Percentiles rank a stretch among this genome's conserved stretches.
phyloP scores from a whole-genome alignment of 2,113 vertebrate genomes.

The Pedetes capensis region DNA sequence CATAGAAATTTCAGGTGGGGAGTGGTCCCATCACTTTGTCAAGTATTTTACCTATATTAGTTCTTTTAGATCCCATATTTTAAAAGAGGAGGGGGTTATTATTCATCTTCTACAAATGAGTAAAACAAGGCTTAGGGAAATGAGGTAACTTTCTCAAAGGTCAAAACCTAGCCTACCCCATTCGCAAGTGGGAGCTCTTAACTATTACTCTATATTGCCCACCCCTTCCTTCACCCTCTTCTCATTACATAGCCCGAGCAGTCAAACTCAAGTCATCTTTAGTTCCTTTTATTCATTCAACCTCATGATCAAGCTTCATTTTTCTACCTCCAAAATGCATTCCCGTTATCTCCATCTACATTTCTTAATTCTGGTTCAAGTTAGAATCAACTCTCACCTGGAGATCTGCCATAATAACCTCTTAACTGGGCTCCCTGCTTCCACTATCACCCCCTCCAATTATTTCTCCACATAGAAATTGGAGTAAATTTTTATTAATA shows the following conservation, averaged over 20 bases:
- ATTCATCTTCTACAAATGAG: neutral
- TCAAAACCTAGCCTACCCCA: neutral
- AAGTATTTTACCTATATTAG: neutral
- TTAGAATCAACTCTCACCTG: slow-evolving; percentile 14
- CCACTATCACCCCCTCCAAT: neutral
- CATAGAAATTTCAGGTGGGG: neutral
- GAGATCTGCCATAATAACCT: neutral
- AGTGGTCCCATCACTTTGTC: neutral
- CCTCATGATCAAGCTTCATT: neutral
- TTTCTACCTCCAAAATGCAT: neutral
- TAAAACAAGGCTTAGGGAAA: neutral
- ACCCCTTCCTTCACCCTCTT: neutral
- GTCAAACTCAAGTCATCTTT: neutral
- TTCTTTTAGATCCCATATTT: neutral
- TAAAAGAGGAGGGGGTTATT: neutral
- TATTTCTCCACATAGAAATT: neutral
- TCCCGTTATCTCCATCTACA: neutral
- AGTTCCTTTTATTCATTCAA: neutral
- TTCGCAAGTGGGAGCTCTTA: neutral
- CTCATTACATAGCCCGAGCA: neutral
- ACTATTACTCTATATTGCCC: neutral
- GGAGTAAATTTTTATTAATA: slow-evolving; percentile 21
- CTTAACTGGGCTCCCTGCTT: neutral
- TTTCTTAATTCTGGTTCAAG: neutral
- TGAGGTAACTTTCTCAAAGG: neutral